These are phyloP conservation scores for Cepaea nemoralis DNA, from an alignment of 1,140 invertebrate species.

Conservation along the genomic window DNA sequence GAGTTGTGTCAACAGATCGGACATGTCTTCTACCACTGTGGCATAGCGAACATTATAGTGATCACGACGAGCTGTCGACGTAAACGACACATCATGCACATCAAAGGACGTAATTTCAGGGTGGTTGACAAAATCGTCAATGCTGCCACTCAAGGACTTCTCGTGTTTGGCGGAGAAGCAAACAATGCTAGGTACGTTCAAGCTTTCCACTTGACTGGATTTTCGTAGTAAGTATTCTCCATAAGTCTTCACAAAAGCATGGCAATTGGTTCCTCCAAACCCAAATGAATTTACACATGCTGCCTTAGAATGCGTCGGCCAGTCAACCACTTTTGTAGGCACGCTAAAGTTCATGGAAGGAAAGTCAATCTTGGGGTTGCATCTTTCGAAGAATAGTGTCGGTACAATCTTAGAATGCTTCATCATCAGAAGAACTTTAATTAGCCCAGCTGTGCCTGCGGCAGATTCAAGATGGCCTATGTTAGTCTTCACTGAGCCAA, in stretches of 20 bases:
- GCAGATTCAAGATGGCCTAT: constrained; percentile 57
- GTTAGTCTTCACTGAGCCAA: constrained; percentile 65
- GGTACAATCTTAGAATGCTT: constrained; percentile 55
- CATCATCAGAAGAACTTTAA: constrained; percentile 62
- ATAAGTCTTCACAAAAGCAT: constrained; percentile 56
- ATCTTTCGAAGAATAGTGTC: constrained; percentile 49
- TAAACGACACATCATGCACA: constrained; percentile 46
- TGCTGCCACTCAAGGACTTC: constrained; percentile 35
- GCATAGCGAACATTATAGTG: constrained; percentile 42
- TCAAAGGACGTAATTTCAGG: neutral
- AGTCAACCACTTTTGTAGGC: constrained; percentile 39
- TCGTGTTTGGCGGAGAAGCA: constrained; percentile 38
- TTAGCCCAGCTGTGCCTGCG: constrained; percentile 29
- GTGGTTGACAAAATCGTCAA: constrained; percentile 13
- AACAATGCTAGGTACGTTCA: constrained; percentile 12
- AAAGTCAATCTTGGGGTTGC: constrained; percentile 56
- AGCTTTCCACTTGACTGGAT: neutral
- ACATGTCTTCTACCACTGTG: constrained; percentile 26
- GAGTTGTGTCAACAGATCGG: constrained; percentile 20
- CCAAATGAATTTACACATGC: constrained; percentile 63
- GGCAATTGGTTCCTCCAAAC: constrained; percentile 62
- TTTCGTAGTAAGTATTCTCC: neutral
- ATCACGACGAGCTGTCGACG: constrained; percentile 47
- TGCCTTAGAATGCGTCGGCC: constrained; percentile 65
- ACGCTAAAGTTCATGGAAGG: constrained; percentile 48